A percentile compares a stretch with the other conserved stretches of the same genome.
These are phyloP conservation scores for Polyommatus icarus DNA, from an alignment of 2,888 invertebrate genomes.

Conservation along the genomic window DNA sequence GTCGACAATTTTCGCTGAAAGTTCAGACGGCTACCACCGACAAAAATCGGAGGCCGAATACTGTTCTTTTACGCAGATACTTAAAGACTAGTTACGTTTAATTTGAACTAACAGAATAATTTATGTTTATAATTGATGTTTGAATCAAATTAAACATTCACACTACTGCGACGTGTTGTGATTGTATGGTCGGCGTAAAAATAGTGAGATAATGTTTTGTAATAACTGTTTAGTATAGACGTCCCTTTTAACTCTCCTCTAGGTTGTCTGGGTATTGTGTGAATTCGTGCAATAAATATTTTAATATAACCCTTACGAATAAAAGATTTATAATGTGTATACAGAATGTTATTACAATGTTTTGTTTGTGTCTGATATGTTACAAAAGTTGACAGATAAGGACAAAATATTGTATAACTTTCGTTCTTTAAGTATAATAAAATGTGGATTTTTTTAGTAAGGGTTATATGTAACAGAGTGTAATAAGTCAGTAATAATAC, in stretches of 20 bases:
- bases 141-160: neutral
- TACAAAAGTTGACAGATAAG: too few species aligned
- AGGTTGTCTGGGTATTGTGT: neutral
- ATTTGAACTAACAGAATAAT: neutral
- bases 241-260: neutral
- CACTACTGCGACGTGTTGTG: neutral
- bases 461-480: too few species aligned
- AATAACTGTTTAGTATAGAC: constrained; percentile 11
- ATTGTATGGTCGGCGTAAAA: neutral
- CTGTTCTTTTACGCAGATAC: neutral
- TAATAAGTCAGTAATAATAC: too few species aligned
- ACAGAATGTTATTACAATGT: too few species aligned
- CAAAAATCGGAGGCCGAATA: neutral
- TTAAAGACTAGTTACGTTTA: neutral
- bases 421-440: too few species aligned
- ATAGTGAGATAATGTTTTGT: constrained; percentile 4
- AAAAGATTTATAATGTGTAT: too few species aligned
- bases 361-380: too few species aligned
- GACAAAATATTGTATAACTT: too few species aligned
- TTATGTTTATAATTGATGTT: neutral
- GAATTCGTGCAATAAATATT: neutral
- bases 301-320: neutral
- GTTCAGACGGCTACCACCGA: neutral
- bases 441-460: too few species aligned
- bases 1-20: neutral